Percentiles rank a stretch among this genome's conserved stretches.
phyloP scores from a whole-genome alignment of 1,140 invertebrate genomes.

The Drosophila insularis region DNA sequence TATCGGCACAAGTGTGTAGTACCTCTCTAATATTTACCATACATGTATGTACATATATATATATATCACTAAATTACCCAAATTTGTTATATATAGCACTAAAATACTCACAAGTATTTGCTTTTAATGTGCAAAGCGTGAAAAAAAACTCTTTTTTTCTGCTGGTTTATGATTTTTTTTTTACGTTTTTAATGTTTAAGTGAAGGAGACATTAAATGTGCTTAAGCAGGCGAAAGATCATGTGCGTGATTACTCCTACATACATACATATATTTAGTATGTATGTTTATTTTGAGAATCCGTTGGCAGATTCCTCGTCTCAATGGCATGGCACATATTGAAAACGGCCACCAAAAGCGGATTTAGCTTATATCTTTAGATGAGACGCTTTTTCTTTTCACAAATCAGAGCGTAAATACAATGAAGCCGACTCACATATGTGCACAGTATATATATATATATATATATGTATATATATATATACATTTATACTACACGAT shows the following conservation, averaged over 20 bases:
- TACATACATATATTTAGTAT: constrained; percentile 30
- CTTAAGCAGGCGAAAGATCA: constrained; percentile 65
- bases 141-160: constrained; percentile 11
- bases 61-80: constrained; percentile 63
- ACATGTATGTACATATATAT: too few species aligned
- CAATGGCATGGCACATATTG: constrained; percentile 67
- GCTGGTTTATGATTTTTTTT: constrained; percentile 42
- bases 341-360: constrained; percentile 64
- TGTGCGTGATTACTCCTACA: constrained; percentile 75
- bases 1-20: neutral
- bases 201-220: constrained; percentile 40
- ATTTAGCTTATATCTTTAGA: constrained; percentile 55
- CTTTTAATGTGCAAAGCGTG: constrained; percentile 45
- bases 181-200: neutral
- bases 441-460: constrained; percentile 17
- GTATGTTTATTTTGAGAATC: constrained; percentile 30
- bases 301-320: constrained; percentile 52
- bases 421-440: constrained; percentile 60
- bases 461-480: neutral
- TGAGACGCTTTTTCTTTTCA: constrained; percentile 60
- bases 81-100: constrained; percentile 54
- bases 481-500: constrained; percentile 14
- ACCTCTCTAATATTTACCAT: neutral
- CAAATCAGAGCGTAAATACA: constrained; percentile 78
- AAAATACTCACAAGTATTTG: constrained; percentile 48